A percentile compares a stretch with the other conserved stretches of the same genome.
Conservation (phyloP, 92 coral and sea anemone genomes). For the Virgularia gustaviana region DNA sequence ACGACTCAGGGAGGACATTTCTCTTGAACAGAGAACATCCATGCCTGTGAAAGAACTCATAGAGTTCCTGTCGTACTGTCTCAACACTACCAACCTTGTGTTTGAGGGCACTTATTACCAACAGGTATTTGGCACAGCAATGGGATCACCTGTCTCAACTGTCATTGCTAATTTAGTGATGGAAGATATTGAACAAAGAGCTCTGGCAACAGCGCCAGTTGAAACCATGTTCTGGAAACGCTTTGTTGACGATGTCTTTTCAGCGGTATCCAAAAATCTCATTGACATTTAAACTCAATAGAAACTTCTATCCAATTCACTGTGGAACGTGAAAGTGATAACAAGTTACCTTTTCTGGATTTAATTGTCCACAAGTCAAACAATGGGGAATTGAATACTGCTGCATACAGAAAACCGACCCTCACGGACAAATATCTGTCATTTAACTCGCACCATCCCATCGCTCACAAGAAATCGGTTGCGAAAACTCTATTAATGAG, state of each 20-base stretch:
- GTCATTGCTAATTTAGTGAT: no score
- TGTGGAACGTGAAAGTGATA: no score
- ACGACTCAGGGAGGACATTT: conserved; percentile 4
- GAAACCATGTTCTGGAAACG: conserved; percentile 29
- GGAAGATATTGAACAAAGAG: conserved; percentile 36
- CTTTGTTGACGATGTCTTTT: conserved; percentile 16
- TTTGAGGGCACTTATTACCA: conserved; percentile 14
- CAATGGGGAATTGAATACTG: no score
- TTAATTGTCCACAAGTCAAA: no score
- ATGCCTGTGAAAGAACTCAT: conserved; percentile 17
- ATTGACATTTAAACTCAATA: no score
- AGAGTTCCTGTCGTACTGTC: conserved; percentile 25
- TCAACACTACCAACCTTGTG: conserved; percentile 16
- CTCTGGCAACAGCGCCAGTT: conserved; percentile 12
- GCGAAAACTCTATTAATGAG: no score
- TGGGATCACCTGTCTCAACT: conserved; percentile 31
- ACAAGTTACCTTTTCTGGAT: no score
- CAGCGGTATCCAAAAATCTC: conserved; percentile 4
- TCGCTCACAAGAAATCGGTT: no score
- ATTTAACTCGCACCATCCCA: no score
- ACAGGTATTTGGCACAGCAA: conserved; percentile 15
- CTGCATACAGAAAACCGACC: no score
- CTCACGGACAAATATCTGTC: no score
- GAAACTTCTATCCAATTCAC: no score
- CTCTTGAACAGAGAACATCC: conserved; percentile 19